A percentile compares a stretch with the other conserved stretches of the same genome.
These are phyloP conservation scores for Dione juno DNA, from an alignment of 2,888 invertebrate species.

Conservation along the genomic window DNA sequence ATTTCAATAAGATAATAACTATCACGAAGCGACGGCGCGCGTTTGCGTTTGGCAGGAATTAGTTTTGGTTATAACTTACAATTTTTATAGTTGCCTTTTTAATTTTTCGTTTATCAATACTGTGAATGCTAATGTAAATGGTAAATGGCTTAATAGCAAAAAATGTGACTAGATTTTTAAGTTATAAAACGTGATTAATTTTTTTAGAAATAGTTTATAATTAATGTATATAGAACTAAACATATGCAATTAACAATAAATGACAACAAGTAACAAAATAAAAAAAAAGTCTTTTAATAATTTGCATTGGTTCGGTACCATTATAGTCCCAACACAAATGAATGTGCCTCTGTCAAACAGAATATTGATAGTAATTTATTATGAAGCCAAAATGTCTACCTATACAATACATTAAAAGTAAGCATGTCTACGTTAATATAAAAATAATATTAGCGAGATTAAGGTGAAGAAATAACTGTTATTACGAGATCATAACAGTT, in stretches of 20 bases:
- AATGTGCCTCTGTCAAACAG: not conserved
- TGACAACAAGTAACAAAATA: too few species aligned
- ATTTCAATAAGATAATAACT: slow-evolving; percentile 6
- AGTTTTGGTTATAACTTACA: slow-evolving; percentile 15
- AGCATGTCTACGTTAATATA: slow-evolving; percentile 6
- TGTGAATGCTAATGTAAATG: slow-evolving; percentile 2
- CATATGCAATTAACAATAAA: too few species aligned
- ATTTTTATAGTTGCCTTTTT: not conserved
- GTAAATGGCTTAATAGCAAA: not conserved
- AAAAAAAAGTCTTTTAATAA: too few species aligned
- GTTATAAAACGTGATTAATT: not conserved
- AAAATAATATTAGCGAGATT: slow-evolving; percentile 27
- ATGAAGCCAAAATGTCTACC: not conserved
- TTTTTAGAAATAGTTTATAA: too few species aligned
- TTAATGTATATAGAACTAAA: too few species aligned
- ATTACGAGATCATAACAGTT: slow-evolving; percentile 35
- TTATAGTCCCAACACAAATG: not conserved
- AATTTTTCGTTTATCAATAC: not conserved
- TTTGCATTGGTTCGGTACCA: too few species aligned
- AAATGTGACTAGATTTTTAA: not conserved
- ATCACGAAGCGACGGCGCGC: slow-evolving; percentile 19
- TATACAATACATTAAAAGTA: not conserved
- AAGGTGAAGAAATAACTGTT: slow-evolving; percentile 16
- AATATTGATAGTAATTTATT: not conserved
- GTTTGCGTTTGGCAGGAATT: slow-evolving; percentile 10